phyloP scores from a whole-genome alignment of 2,113 vertebrate genomes.

The Sinocyclocheilus anophthalmus region DNA sequence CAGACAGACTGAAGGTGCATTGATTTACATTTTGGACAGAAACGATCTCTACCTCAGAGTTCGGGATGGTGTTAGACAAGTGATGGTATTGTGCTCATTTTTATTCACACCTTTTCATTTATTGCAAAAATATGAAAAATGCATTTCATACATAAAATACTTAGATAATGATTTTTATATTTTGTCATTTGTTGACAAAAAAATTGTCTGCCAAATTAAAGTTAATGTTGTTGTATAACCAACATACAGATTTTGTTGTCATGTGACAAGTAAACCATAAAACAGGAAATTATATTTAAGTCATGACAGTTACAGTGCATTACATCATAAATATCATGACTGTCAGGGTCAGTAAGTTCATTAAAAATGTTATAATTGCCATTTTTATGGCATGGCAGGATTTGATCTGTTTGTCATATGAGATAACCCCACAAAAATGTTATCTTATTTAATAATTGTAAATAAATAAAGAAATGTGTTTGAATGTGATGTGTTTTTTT shows the following conservation, averaged over 20 bases:
- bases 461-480: neutral
- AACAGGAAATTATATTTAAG: neutral
- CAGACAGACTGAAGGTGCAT: constrained; percentile 82
- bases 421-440: neutral
- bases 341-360: neutral
- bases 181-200: neutral
- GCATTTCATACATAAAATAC: neutral
- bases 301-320: neutral
- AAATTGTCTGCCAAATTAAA: neutral
- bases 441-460: neutral
- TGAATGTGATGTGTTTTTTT: neutral
- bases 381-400: neutral
- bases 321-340: neutral
- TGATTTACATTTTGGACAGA: constrained; percentile 81
- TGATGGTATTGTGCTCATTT: constrained; percentile 74
- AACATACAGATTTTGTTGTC: neutral
- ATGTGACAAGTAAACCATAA: neutral
- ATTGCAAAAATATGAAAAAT: neutral
- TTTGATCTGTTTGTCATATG: neutral
- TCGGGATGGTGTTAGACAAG: constrained; percentile 83
- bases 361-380: neutral
- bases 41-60: constrained; percentile 89
- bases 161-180: neutral
- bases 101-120: neutral
- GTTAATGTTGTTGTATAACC: neutral